Evolutionary conservation across 2,888 invertebrate species (phyloP), one percentile per base, ranked within the genome.

Genomic region (Conops quadrifasciatus): DNA sequence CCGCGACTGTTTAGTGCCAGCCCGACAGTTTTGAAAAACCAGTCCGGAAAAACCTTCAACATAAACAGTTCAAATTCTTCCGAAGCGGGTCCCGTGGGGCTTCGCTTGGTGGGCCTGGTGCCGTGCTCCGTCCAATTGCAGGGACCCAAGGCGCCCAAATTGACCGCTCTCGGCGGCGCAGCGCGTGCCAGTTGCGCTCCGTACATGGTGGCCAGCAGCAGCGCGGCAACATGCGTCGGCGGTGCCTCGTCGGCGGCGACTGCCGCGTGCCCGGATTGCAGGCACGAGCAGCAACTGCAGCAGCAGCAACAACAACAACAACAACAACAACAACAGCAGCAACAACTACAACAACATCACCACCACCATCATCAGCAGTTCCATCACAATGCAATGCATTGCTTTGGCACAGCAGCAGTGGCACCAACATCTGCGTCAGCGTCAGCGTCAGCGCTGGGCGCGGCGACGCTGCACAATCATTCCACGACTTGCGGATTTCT

Each of bases 61-160:
- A 85, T 84, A 82, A 81, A 75, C 68, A 76, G 81, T 45, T 76
- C 75, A 78, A 80, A 76, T 72, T 72, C 71, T 75, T 78, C 78
- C 77, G 80, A 81, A 76, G 80, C 82, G 80, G 80, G 82, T 81
- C 80, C 83, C 71, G 76, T 81, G 74, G 84, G 84, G 78, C 82
- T 85, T 75, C 80, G 84, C 80, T 80, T 83, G 53, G 80, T 85
- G 77, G 84, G 83, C 75, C 77, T 83, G 71, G 73, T 84, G 78
- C 84, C 86, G 47, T 85, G 84, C 75, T 79, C 84, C 24, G 73
- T 85, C 72, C 83, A 83, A 75, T 84, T 78, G 77, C 76, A 75
- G 43, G 73, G 74, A 0, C 78, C 82, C 30, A 85, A 85, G 77
- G 81, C 82, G 65, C 78, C 82, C 43, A 83, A 83, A 72, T 69